phyloP scores from a whole-genome alignment of 2,113 vertebrate species.

The Chauna torquata region DNA sequence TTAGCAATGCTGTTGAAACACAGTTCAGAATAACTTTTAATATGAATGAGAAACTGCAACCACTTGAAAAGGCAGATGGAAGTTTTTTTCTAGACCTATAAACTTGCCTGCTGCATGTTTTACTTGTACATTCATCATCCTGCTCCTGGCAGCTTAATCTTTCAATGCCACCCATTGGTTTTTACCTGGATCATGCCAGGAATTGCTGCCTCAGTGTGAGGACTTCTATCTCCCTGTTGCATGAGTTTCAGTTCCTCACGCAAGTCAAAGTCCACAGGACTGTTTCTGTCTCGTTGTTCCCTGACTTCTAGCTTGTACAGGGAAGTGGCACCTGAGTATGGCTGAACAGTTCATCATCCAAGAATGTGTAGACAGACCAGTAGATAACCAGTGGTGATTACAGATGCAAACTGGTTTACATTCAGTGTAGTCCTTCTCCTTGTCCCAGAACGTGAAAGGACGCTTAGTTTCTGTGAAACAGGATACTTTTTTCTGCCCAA shows the following conservation, averaged over 20 bases:
- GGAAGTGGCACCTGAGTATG: not conserved
- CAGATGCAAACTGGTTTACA: not conserved
- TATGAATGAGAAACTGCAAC: slow-evolving; percentile 68
- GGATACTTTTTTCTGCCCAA: not conserved
- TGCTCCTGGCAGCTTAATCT: slow-evolving; percentile 37
- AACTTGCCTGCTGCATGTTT: slow-evolving; percentile 23
- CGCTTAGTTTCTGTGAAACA: not conserved
- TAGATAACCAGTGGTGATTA: not conserved
- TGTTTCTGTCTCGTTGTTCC: not conserved
- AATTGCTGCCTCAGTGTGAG: not conserved
- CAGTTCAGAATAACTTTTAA: slow-evolving; percentile 60
- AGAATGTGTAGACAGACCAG: not conserved
- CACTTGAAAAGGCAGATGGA: slow-evolving; percentile 64
- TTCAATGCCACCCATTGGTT: not conserved
- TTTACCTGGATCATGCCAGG: slow-evolving; percentile 7
- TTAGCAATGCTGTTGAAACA: slow-evolving; percentile 32
- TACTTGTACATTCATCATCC: slow-evolving; percentile 14
- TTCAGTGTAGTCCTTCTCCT: not conserved
- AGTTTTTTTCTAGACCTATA: slow-evolving; percentile 14
- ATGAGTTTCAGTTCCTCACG: not conserved
- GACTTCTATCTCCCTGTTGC: not conserved
- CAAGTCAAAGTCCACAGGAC: slow-evolving; percentile 27
- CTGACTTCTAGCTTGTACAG: not conserved
- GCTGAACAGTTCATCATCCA: not conserved
- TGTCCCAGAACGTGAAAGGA: not conserved